phyloP scores from a whole-genome alignment of 92 coral and sea anemone species.

The Umimayanthus kanabou region DNA sequence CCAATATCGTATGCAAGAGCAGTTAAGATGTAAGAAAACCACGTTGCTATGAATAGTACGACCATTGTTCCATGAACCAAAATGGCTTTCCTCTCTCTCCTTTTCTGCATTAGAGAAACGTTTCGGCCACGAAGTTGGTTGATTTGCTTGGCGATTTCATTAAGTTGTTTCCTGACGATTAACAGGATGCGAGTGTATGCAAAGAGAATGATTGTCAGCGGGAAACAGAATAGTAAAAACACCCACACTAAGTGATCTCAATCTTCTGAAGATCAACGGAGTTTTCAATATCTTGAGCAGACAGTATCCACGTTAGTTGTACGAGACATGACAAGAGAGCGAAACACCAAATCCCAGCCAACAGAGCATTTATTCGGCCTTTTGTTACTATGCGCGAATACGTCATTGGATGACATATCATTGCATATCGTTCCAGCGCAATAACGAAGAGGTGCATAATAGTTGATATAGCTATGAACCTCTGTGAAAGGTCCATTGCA shows the following conservation, averaged over 20 bases:
- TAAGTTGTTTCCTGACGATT: conserved; percentile 3
- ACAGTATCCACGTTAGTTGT: not conserved
- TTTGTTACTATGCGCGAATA: not conserved
- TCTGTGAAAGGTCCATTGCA: conserved; percentile 8
- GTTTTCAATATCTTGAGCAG: not conserved
- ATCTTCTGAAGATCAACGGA: not conserved
- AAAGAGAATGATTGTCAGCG: not conserved
- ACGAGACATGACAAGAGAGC: not conserved
- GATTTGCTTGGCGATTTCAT: not conserved
- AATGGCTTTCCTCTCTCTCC: not conserved
- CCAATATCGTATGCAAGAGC: not conserved
- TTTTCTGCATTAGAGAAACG: not conserved
- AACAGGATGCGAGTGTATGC: conserved; percentile 14
- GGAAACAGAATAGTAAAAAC: not conserved
- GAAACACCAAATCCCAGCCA: conserved; percentile 2
- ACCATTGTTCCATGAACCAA: conserved; percentile 10
- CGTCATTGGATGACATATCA: conserved; percentile 11
- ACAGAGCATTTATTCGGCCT: not conserved
- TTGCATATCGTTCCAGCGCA: not conserved
- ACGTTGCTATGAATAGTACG: not conserved
- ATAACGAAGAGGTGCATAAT: not conserved
- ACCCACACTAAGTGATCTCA: not conserved
- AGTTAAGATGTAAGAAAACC: conserved; percentile 6
- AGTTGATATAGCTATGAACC: conserved; percentile 13
- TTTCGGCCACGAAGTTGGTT: not conserved